Evolutionary conservation across 2,888 invertebrate genomes (phyloP).

Genomic region (Unio delphinus): DNA sequence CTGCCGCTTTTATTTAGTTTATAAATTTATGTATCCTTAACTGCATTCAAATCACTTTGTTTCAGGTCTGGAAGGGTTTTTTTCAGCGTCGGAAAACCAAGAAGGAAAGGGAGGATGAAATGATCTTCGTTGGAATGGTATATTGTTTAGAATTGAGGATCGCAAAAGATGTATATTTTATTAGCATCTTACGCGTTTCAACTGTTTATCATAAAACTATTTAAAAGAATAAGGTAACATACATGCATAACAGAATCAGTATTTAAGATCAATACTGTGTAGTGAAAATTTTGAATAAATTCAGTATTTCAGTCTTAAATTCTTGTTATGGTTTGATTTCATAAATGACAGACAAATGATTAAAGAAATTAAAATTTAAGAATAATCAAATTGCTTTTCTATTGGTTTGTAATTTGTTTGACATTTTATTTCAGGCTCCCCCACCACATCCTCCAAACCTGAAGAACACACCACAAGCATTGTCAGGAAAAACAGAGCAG

Average conservation of each 20-base stretch:
- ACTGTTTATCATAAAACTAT: background rate
- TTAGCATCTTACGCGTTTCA: too few species aligned
- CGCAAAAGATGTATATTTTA: too few species aligned
- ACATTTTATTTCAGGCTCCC: slow-evolving; percentile 40
- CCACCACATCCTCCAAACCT: slow-evolving; percentile 53
- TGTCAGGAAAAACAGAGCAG: slow-evolving; percentile 63
- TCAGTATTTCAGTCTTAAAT: too few species aligned
- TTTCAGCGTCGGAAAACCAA: slow-evolving; percentile 65
- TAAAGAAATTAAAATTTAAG: too few species aligned
- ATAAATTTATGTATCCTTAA: too few species aligned
- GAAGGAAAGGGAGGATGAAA: slow-evolving; percentile 81
- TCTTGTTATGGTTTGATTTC: too few species aligned
- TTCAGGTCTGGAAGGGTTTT: slow-evolving; percentile 71
- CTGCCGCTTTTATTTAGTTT: too few species aligned
- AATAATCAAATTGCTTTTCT: too few species aligned
- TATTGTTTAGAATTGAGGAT: slow-evolving; percentile 4
- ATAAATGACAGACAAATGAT: too few species aligned
- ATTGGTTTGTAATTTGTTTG: too few species aligned
- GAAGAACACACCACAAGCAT: slow-evolving; percentile 62
- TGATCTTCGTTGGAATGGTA: slow-evolving; percentile 89
- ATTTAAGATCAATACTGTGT: background rate
- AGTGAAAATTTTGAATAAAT: too few species aligned
- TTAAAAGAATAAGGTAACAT: background rate
- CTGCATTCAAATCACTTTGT: background rate
- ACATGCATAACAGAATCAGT: background rate